Evolutionary conservation across 2,113 vertebrate genomes (phyloP), one percentile per base, ranked within the genome.

Genomic region (Stictonetta naevosa): DNA sequence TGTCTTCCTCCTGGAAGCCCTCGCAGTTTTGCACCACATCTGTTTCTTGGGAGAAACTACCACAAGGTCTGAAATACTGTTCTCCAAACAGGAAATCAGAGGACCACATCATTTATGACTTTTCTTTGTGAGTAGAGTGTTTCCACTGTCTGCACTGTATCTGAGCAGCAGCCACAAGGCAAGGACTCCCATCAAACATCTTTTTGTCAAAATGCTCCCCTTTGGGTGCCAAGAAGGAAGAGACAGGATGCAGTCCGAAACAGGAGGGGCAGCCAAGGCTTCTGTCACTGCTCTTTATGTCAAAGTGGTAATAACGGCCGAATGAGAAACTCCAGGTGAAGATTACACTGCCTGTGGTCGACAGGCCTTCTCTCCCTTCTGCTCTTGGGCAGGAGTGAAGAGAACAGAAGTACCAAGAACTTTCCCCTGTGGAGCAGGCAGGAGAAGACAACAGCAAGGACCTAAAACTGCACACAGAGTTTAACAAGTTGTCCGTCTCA

Each of bases 21-120:
- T 58, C 53, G 73, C 31, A 85, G 34, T 79, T 92, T 96, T 91
- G 91, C 72, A 91, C 20, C 11, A 33, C 69, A 67, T 78, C 38
- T 93, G 77, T 83, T 93, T 95, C 91, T 92, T 36, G 19, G 64
- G 73, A 94, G 77, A 86, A 96, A 86, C 31, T 66, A 78, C 58
- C 48, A 48, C 15, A 48, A 25, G 60, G 58, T 69, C 62, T 91
- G 67, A 95, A 92, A 95, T 11, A 60, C 42, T 50, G 44, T 79
- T 84, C 42, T 87, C 42, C 40, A 95, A 91, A 79, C 53, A 88
- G 74, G 77, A 97, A 92, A 91, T 67, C 29, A 6, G 91, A 80
- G 33, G 31, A 77, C 48, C 46, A 82, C 13, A 33, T 28, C 92
- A 96, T 91, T 93, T 91, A 95, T 79, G 22, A 74, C 69, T 52